Evolutionary conservation across 2,888 invertebrate genomes (phyloP).

Genomic region (Athalia cordata): DNA sequence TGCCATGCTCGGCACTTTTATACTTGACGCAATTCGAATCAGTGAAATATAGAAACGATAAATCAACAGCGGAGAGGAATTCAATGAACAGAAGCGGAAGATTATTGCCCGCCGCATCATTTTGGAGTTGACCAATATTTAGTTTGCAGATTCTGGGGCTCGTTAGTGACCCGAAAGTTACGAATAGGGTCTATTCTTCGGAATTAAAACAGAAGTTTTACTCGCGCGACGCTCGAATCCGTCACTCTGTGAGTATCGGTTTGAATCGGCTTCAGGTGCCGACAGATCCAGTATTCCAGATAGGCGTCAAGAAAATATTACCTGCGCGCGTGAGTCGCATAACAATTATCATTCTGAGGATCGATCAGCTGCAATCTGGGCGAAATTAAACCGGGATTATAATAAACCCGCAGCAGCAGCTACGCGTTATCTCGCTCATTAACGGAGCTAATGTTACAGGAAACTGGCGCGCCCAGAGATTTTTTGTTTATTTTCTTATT

Average conservation of each 20-base stretch:
- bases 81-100: no score
- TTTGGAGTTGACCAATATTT: no score
- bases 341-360: constrained; percentile 16
- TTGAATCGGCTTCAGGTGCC: constrained; percentile 43
- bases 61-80: constrained; percentile 1
- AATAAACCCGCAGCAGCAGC: no score
- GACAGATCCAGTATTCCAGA: constrained; percentile 40
- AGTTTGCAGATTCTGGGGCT: no score
- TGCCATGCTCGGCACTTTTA: constrained; percentile 8
- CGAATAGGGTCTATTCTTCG: background rate
- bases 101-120: no score
- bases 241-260: constrained; percentile 5
- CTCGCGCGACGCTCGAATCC: background rate
- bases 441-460: no score
- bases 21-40: background rate
- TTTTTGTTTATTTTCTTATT: background rate
- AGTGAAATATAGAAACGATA: constrained; percentile 22
- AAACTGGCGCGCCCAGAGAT: no score
- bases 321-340: constrained; percentile 21
- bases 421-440: no score
- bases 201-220: background rate
- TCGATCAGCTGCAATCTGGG: background rate
- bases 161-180: background rate
- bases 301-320: constrained; percentile 41
- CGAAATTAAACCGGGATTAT: constrained; percentile 12